Evolutionary conservation across 2,113 vertebrate genomes (phyloP).

Genomic region (Romanogobio albipinnatus): DNA sequence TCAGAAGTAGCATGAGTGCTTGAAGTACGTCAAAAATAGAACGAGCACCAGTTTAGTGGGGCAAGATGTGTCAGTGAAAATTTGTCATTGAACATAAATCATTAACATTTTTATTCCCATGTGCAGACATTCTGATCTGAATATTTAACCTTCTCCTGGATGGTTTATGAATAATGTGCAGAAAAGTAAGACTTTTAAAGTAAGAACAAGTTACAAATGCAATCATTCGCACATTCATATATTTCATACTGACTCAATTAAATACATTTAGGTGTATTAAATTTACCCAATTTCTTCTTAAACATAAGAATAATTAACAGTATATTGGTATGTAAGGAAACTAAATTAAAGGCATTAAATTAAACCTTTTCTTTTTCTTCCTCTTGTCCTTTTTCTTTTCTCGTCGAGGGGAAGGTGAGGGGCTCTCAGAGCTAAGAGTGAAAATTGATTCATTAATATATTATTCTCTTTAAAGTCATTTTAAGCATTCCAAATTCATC

Average conservation of each 20-base stretch:
- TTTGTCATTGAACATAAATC: too few species aligned
- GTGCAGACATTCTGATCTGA: too few species aligned
- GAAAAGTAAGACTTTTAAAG: background rate
- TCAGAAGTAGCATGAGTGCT: too few species aligned
- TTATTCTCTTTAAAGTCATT: background rate
- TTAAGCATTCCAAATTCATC: background rate
- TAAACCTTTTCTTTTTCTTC: constrained; percentile 86
- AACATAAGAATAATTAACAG: background rate
- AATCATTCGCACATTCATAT: background rate
- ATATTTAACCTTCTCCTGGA: background rate
- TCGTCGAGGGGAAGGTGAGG: constrained; percentile 78
- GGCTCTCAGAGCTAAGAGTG: constrained; percentile 80
- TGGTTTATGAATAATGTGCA: background rate
- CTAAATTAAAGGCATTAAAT: background rate
- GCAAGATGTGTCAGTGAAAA: too few species aligned
- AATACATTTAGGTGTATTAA: background rate
- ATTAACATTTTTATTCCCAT: background rate
- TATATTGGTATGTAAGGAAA: background rate
- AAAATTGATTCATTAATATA: background rate
- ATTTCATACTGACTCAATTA: background rate
- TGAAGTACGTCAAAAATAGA: too few species aligned
- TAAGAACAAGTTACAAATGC: background rate
- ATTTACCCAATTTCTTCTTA: background rate
- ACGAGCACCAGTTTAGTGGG: too few species aligned
- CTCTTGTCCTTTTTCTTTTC: constrained; percentile 80